Evolutionary conservation across 2,797 vertebrate species (phyloP), one percentile per base, ranked within the genome.

Genomic region (Austrolebias charrua): DNA sequence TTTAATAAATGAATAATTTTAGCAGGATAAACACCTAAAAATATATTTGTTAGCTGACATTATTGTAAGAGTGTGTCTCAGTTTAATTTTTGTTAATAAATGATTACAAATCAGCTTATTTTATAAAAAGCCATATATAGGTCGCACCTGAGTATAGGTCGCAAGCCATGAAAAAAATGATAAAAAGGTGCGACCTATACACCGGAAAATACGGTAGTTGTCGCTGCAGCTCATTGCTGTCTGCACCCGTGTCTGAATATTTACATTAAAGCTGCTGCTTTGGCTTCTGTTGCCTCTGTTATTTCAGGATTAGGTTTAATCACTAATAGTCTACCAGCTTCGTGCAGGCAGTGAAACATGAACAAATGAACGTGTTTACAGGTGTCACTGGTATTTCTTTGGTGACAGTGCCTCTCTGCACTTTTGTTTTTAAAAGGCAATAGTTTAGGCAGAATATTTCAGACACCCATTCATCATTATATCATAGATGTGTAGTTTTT

Each of bases 401-500:
- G 57, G 47, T 67, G 59, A 57, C 67, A 57, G 19, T 20, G 55
- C 60, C 50, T 60, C 62, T 61, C 9, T 47, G 38, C 31, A 2
- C 43, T 46, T 19, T 43, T 55, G 10, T 44, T 18, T 55, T 60
- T 48, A 66, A 43, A 55, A 33, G 68, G 43, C 38, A 24, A 2
- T 59, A 63, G 29, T 38, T 48, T 47, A 29, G 45, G 31, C 16
- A 54, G 31, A 58, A 72, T 48, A 56, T 74, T 64, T 35, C 49
- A 64, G 43, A 46, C 61, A 53, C 51, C 55, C 51, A 42, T 65
- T 75, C 29, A 38, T 52, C 24, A 28, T 75, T 59, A 50, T 71
- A 69, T 42, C 42, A 42, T 58, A 55, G 74, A 75, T 51, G 60
- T 66, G 55, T 42, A 57, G 76, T 24, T 24, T 24, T 58, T 93